Percentiles rank a stretch among this genome's conserved stretches.
phyloP scores from a whole-genome alignment of 2,888 invertebrate genomes.

The Strigamia transsilvanica region DNA sequence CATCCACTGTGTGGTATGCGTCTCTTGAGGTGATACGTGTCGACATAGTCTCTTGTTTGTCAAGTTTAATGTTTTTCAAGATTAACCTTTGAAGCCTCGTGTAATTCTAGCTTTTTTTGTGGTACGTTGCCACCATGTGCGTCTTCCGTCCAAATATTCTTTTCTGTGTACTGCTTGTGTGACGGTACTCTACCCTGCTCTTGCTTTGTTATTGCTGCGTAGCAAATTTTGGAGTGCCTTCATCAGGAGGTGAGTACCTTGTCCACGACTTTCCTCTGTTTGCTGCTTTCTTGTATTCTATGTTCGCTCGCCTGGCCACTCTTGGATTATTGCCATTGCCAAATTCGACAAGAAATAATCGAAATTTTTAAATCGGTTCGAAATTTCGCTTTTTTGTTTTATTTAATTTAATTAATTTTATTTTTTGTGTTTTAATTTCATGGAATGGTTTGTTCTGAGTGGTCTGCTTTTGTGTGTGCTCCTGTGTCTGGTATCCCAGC shows the following conservation, averaged over 20 bases:
- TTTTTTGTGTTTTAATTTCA: background rate
- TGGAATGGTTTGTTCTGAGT: slow-evolving; percentile 31
- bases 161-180: slow-evolving; percentile 57
- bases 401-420: background rate
- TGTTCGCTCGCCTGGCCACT: slow-evolving; percentile 50
- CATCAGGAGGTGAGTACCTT: slow-evolving; percentile 90
- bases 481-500: slow-evolving; percentile 54
- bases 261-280: slow-evolving; percentile 56
- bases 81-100: slow-evolving; percentile 55
- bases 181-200: slow-evolving; percentile 57
- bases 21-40: slow-evolving; percentile 53
- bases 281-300: slow-evolving; percentile 53
- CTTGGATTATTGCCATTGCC: slow-evolving; percentile 13
- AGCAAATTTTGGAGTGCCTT: slow-evolving; percentile 99
- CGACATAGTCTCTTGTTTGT: slow-evolving; percentile 53
- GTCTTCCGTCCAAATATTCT: slow-evolving; percentile 55
- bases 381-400: background rate
- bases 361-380: background rate
- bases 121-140: slow-evolving; percentile 55
- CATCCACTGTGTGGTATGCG: slow-evolving; percentile 54
- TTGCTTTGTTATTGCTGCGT: slow-evolving; percentile 62
- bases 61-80: slow-evolving; percentile 52
- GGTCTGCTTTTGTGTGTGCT: slow-evolving; percentile 52
- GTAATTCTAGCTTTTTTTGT: slow-evolving; percentile 55
- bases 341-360: background rate